These are phyloP conservation scores for Saguinus midas DNA, from an alignment of 2,113 vertebrate genomes.

Conservation along the genomic window DNA sequence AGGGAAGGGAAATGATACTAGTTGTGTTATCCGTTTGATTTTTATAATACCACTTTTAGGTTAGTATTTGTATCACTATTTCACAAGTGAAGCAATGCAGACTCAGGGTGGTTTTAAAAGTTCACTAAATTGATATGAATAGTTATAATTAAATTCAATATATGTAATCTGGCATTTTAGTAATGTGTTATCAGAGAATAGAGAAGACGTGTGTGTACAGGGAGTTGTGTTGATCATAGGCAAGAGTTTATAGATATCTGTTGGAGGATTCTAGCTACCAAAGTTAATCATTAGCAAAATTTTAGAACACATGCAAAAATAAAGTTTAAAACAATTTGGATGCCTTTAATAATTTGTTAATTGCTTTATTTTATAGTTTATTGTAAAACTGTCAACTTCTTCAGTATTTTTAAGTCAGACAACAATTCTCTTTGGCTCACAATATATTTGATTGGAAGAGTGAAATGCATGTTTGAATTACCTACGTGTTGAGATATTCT, in stretches of 20 bases:
- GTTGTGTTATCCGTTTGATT: background rate
- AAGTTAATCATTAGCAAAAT: background rate
- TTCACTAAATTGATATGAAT: background rate
- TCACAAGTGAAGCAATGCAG: background rate
- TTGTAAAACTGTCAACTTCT: background rate
- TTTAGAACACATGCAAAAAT: background rate
- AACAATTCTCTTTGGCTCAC: background rate
- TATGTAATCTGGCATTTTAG: background rate
- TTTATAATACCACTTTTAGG: background rate
- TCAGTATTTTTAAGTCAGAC: background rate
- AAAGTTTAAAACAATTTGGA: background rate
- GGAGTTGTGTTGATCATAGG: background rate
- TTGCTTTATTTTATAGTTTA: background rate
- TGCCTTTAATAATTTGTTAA: background rate
- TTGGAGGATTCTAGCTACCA: background rate
- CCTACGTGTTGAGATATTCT: background rate
- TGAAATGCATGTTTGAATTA: background rate
- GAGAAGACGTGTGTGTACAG: background rate
- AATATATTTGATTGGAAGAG: background rate
- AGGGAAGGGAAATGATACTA: background rate
- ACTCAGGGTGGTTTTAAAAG: background rate
- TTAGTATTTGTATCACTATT: background rate
- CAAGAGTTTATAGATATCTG: background rate
- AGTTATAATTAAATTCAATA: background rate
- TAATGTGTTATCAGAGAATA: background rate